Evolutionary conservation across 2,888 invertebrate genomes (phyloP).

Genomic region (Formica aserva): DNA sequence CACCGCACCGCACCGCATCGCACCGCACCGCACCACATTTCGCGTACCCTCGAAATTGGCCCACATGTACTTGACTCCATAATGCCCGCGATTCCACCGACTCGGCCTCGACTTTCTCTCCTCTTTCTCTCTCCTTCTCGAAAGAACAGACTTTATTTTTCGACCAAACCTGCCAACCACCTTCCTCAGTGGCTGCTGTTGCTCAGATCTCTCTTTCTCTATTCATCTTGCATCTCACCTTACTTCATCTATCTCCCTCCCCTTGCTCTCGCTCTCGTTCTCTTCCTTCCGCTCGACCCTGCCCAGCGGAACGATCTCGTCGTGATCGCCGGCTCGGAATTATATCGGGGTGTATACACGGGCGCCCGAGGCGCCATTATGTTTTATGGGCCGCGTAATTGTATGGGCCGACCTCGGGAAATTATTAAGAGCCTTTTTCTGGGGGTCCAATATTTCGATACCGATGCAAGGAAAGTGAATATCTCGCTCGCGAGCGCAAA

Average conservation of each 20-base stretch:
- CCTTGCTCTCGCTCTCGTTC: constrained; percentile 2
- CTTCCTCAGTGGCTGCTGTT: constrained; percentile 10
- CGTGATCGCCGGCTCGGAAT: constrained; percentile 51
- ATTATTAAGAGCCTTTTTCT: constrained; percentile 50
- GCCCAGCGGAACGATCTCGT: constrained; percentile 28
- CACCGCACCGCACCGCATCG: constrained; percentile 38
- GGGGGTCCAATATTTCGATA: constrained; percentile 50
- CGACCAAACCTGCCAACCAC: constrained; percentile 31
- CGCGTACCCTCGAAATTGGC: constrained; percentile 77
- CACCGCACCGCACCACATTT: constrained; percentile 53
- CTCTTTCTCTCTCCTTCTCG: constrained; percentile 32
- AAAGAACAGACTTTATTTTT: constrained; percentile 62
- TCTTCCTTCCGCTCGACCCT: constrained; percentile 41
- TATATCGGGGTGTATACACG: constrained; percentile 53
- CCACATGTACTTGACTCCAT: constrained; percentile 81
- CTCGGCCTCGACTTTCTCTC: constrained; percentile 21
- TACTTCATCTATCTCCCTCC: constrained; percentile 10
- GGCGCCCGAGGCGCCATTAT: constrained; percentile 59
- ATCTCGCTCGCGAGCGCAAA: not conserved
- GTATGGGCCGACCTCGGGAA: constrained; percentile 50
- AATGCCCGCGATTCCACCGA: constrained; percentile 72
- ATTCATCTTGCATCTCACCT: constrained; percentile 25
- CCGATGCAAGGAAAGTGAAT: constrained; percentile 18
- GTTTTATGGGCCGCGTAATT: constrained; percentile 66
- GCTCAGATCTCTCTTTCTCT: constrained; percentile 27